These are phyloP conservation scores for Botrylloides violaceus DNA, from an alignment of 23 tunicate genomes.

Conservation along the genomic window DNA sequence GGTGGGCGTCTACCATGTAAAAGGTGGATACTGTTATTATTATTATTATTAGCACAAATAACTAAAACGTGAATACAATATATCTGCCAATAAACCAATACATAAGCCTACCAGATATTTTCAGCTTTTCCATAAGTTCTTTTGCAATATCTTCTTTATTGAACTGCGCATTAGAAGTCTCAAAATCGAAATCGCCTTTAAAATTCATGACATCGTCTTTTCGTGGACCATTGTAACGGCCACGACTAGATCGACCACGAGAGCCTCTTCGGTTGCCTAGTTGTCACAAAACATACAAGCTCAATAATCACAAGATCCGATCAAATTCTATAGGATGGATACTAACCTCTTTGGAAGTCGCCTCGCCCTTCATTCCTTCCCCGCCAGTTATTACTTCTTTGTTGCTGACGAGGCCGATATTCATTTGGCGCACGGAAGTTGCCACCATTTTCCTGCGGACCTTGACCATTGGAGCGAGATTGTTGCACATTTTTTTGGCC, in stretches of 20 bases:
- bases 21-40: too few species aligned
- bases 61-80: too few species aligned
- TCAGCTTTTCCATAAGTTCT: conserved; percentile 71
- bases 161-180: conserved; percentile 84
- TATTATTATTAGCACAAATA: too few species aligned
- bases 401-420: neutral
- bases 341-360: neutral
- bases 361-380: conserved; percentile 17
- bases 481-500: neutral
- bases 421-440: neutral
- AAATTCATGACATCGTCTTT: conserved; percentile 72
- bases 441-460: neutral
- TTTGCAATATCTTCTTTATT: conserved; percentile 94
- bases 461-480: neutral
- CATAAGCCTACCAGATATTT: conserved; percentile 36
- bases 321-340: too few species aligned
- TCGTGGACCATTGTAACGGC: conserved; percentile 55
- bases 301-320: too few species aligned
- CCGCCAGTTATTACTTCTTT: conserved; percentile 20
- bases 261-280: conserved; percentile 35
- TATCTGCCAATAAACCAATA: neutral
- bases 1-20: too few species aligned
- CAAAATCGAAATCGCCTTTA: conserved; percentile 90
- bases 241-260: conserved; percentile 25
- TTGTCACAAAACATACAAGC: neutral